phyloP scores from a whole-genome alignment of 2,797 vertebrate genomes.

The Pipistrellus pygmaeus region DNA sequence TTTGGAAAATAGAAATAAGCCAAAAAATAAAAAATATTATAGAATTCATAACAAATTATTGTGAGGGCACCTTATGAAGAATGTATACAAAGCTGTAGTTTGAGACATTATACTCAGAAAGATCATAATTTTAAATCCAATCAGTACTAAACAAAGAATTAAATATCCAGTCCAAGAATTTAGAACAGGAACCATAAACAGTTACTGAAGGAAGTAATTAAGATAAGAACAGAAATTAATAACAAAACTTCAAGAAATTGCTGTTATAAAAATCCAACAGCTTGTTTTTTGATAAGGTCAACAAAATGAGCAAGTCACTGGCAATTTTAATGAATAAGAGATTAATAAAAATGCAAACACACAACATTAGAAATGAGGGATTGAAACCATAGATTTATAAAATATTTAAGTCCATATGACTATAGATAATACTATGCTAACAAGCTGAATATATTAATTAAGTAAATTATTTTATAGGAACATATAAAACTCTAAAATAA shows the following conservation, averaged over 20 bases:
- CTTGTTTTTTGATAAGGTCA: conserved; percentile 65
- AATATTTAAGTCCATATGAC: conserved; percentile 51
- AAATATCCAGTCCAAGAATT: conserved; percentile 49
- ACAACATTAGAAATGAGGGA: neutral
- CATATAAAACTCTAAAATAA: conserved; percentile 8
- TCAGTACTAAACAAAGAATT: conserved; percentile 53
- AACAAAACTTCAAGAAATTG: conserved; percentile 61
- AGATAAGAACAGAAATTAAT: conserved; percentile 71
- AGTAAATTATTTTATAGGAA: conserved; percentile 31
- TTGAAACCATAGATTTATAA: conserved; percentile 25
- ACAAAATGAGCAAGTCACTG: conserved; percentile 44
- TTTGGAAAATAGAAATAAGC: conserved; percentile 37
- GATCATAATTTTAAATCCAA: conserved; percentile 52
- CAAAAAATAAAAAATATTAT: neutral
- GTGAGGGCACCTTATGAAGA: neutral
- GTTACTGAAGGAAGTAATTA: conserved; percentile 70
- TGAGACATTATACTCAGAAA: conserved; percentile 4
- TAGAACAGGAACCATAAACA: conserved; percentile 52
- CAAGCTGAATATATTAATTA: conserved; percentile 33
- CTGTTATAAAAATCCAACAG: conserved; percentile 62
- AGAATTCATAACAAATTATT: neutral
- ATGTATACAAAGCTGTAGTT: neutral
- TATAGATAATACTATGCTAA: conserved; percentile 11
- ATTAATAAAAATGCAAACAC: conserved; percentile 42
- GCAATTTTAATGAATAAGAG: conserved; percentile 51